phyloP scores from a whole-genome alignment of 2,888 invertebrate species.

The Hydroisotoma schaefferi region DNA sequence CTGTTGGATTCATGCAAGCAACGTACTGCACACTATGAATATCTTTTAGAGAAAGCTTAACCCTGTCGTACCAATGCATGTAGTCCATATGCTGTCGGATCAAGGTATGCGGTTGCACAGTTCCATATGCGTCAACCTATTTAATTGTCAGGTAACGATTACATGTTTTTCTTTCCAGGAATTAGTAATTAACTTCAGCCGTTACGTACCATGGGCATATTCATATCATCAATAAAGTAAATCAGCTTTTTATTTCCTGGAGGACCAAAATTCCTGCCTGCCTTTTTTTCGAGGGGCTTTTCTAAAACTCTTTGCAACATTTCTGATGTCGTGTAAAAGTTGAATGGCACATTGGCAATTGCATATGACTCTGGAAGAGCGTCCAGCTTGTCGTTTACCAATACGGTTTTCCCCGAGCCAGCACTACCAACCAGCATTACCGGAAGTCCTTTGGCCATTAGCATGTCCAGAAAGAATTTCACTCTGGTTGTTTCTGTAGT shows the following conservation, averaged over 20 bases:
- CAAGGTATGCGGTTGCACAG: conserved; percentile 92
- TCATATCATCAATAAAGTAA: conserved; percentile 96
- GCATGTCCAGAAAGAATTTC: conserved; percentile 79
- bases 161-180: too few relatives aligned
- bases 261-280: conserved; percentile 91
- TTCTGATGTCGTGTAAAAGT: conserved; percentile 93
- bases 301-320: conserved; percentile 91
- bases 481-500: conserved; percentile 90
- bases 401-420: conserved; percentile 92
- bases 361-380: conserved; percentile 79
- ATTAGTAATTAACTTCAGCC: too few relatives aligned
- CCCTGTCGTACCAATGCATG: conserved; percentile 93
- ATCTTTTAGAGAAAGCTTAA: conserved; percentile 82
- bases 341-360: conserved; percentile 88
- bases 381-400: conserved; percentile 76
- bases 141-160: background rate
- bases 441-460: conserved; percentile 83
- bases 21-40: conserved; percentile 96
- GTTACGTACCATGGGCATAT: conserved; percentile 97
- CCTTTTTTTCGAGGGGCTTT: conserved; percentile 93
- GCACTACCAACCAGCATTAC: conserved; percentile 89
- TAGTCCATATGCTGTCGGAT: conserved; percentile 95
- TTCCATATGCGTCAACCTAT: conserved; percentile 82
- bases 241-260: conserved; percentile 89
- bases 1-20: conserved; percentile 96